Evolutionary conservation across 2,888 invertebrate genomes (phyloP).

Genomic region (Cecidostiba fungosa): DNA sequence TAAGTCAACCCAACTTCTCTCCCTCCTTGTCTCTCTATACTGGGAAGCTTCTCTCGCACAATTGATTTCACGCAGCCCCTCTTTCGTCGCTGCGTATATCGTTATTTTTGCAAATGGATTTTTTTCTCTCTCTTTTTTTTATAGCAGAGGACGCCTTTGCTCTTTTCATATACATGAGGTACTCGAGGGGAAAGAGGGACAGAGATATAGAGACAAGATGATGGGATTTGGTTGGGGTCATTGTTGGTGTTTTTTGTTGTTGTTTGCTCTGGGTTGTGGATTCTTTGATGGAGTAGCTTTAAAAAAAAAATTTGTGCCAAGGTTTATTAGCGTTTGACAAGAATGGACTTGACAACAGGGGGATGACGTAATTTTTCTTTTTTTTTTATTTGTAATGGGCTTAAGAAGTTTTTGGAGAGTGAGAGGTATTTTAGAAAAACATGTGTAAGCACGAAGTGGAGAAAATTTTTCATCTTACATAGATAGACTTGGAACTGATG

Average conservation of each 20-base stretch:
- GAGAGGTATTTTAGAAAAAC: background rate
- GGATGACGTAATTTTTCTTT: background rate
- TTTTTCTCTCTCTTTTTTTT: background rate
- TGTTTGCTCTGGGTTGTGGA: background rate
- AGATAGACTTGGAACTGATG: background rate
- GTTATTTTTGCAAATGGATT: conserved; percentile 49
- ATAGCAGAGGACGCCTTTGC: background rate
- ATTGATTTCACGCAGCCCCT: conserved; percentile 47
- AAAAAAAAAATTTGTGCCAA: background rate
- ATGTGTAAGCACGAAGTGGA: background rate
- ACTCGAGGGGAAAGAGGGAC: background rate
- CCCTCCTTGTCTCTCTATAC: background rate
- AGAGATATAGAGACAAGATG: too few relatives aligned
- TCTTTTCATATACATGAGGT: conserved; percentile 7
- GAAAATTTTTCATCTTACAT: background rate
- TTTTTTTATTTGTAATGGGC: background rate
- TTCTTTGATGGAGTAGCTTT: background rate
- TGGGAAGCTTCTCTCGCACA: conserved; percentile 18
- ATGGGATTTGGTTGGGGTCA: background rate
- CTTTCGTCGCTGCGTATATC: background rate
- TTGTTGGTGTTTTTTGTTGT: background rate
- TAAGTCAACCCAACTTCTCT: conserved; percentile 36
- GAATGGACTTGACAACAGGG: background rate
- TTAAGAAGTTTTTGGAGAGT: background rate
- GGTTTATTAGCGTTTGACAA: background rate